Conservation (phyloP, 37 sponge, comb jelly and placozoan genomes). For the Eunapius fragilis region DNA sequence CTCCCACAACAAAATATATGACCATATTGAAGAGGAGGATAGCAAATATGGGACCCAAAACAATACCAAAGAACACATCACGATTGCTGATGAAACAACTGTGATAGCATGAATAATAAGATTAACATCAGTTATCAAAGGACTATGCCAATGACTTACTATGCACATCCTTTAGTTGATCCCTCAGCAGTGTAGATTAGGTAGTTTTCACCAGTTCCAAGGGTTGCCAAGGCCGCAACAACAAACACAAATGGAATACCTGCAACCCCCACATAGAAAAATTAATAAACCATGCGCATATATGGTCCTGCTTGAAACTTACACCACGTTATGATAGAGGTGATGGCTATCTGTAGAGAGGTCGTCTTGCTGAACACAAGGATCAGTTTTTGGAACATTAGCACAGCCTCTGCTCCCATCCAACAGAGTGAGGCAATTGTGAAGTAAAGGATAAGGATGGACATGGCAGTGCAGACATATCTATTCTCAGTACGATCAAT, state of each 20-base stretch:
- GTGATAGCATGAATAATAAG: background rate
- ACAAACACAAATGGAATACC: conserved; percentile 13
- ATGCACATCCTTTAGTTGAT: background rate
- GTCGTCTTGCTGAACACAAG: conserved; percentile 22
- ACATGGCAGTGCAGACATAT: conserved; percentile 23
- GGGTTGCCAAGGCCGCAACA: conserved; percentile 1
- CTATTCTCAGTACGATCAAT: conserved; percentile 16
- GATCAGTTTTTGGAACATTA: conserved; percentile 31
- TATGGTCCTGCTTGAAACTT: background rate
- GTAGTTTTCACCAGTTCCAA: background rate
- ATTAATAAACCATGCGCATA: background rate
- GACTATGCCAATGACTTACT: background rate
- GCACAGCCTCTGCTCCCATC: conserved; percentile 41
- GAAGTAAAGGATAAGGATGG: conserved; percentile 43
- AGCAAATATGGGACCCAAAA: conserved; percentile 17
- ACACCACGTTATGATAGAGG: conserved; percentile 48
- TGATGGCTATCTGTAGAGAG: background rate
- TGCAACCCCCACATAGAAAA: background rate
- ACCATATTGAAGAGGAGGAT: conserved; percentile 23
- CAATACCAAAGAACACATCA: conserved; percentile 10
- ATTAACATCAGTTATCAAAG: background rate
- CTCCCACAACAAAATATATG: conserved; percentile 6
- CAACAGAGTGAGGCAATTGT: conserved; percentile 12
- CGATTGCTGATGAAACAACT: conserved; percentile 45
- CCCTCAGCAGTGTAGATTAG: background rate